phyloP scores from a whole-genome alignment of 1,140 invertebrate genomes.

The Saccostrea echinata region DNA sequence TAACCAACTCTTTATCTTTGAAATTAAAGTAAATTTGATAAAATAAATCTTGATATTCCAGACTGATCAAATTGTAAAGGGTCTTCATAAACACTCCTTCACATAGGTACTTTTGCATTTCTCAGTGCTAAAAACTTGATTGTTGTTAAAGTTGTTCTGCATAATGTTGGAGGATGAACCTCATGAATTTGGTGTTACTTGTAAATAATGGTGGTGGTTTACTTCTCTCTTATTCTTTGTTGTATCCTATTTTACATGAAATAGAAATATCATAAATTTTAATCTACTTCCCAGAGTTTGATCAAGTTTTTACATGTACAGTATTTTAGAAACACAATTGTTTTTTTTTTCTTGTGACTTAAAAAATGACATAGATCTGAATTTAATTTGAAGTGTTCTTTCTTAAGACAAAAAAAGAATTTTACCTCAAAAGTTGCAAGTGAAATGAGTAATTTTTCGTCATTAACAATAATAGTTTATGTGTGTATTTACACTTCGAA shows the following conservation, averaged over 20 bases:
- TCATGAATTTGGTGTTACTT: neutral
- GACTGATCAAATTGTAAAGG: neutral
- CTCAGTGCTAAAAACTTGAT: neutral
- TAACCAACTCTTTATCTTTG: too few species aligned
- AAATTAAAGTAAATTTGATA: too few species aligned
- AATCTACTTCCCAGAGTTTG: neutral
- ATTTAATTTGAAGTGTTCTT: neutral
- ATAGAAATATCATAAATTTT: neutral
- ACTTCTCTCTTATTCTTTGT: constrained; percentile 7
- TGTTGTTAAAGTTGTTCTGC: too few species aligned
- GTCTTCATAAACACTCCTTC: neutral
- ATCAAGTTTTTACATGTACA: neutral
- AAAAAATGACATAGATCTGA: neutral
- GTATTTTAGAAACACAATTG: neutral
- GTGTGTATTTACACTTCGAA: neutral
- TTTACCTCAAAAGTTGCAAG: neutral
- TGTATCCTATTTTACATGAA: neutral
- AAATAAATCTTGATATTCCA: neutral
- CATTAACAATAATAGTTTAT: neutral
- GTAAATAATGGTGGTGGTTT: constrained; percentile 27
- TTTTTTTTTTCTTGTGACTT: neutral
- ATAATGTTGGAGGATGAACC: constrained; percentile 31
- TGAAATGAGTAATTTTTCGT: neutral
- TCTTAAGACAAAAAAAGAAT: neutral
- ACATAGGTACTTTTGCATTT: neutral